phyloP scores from a whole-genome alignment of 1,140 invertebrate species.

The Pinna nobilis region DNA sequence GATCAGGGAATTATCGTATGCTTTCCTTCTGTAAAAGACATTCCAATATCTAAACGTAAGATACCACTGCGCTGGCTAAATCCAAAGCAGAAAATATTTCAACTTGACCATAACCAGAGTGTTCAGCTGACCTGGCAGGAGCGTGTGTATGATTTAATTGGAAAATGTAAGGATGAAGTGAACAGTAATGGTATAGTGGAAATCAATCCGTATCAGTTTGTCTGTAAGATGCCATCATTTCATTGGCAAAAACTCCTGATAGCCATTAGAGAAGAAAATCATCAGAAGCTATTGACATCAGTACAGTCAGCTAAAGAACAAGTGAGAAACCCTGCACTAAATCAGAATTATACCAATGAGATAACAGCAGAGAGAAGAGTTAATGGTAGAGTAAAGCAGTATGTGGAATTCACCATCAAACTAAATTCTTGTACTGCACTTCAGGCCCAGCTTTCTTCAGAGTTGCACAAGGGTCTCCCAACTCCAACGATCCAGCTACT shows the following conservation, averaged over 20 bases:
- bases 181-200: constrained; percentile 28
- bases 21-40: constrained; percentile 42
- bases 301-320: constrained; percentile 45
- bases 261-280: constrained; percentile 57
- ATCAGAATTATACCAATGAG: constrained; percentile 46
- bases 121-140: constrained; percentile 58
- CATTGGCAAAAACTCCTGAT: constrained; percentile 66
- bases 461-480: constrained; percentile 50
- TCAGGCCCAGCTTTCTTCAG: constrained; percentile 57
- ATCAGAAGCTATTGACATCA: constrained; percentile 45
- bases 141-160: constrained; percentile 56
- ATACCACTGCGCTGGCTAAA: constrained; percentile 40
- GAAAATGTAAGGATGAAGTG: background rate
- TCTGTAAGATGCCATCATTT: constrained; percentile 59
- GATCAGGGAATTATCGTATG: constrained; percentile 43
- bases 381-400: constrained; percentile 54
- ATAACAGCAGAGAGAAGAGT: constrained; percentile 57
- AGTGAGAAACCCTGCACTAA: constrained; percentile 33
- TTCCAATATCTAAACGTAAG: constrained; percentile 35
- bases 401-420: constrained; percentile 53
- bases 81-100: constrained; percentile 29
- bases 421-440: constrained; percentile 51
- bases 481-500: constrained; percentile 63
- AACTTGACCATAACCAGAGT: constrained; percentile 13
- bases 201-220: constrained; percentile 60